These are phyloP conservation scores for Hypomecis punctinalis DNA, from an alignment of 2,888 invertebrate species.

Conservation along the genomic window DNA sequence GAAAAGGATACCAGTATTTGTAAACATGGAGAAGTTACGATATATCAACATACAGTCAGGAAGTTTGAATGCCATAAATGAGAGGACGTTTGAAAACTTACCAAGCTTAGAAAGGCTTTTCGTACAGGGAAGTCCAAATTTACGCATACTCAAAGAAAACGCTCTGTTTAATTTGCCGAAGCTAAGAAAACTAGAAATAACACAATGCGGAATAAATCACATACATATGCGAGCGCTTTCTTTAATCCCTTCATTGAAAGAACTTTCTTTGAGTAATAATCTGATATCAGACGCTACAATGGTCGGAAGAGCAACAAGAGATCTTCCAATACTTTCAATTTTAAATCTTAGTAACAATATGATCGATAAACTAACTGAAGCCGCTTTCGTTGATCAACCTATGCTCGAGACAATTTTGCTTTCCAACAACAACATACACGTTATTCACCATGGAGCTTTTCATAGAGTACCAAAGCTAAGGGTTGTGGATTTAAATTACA, in stretches of 20 bases:
- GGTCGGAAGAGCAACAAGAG: conserved; percentile 91
- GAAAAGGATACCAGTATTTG: conserved; percentile 90
- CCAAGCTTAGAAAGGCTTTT: conserved; percentile 90
- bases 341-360: conserved; percentile 89
- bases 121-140: conserved; percentile 88
- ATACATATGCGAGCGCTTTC: conserved; percentile 92
- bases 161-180: conserved; percentile 89
- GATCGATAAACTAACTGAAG: conserved; percentile 89
- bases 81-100: conserved; percentile 89
- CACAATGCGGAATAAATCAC: conserved; percentile 90
- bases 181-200: conserved; percentile 89
- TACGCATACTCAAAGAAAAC: conserved; percentile 89
- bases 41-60: conserved; percentile 90
- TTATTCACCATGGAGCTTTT: conserved; percentile 92
- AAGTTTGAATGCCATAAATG: conserved; percentile 87
- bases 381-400: conserved; percentile 91
- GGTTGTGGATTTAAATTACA: conserved; percentile 90
- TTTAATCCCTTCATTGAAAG: conserved; percentile 88
- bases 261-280: conserved; percentile 89
- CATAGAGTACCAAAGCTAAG: conserved; percentile 90
- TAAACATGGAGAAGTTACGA: conserved; percentile 88
- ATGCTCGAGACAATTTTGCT: conserved; percentile 88
- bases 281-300: conserved; percentile 91
- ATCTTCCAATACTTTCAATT: conserved; percentile 89
- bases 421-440: conserved; percentile 89